phyloP scores from a whole-genome alignment of 2,797 vertebrate genomes.

The Darevskia mixta region DNA sequence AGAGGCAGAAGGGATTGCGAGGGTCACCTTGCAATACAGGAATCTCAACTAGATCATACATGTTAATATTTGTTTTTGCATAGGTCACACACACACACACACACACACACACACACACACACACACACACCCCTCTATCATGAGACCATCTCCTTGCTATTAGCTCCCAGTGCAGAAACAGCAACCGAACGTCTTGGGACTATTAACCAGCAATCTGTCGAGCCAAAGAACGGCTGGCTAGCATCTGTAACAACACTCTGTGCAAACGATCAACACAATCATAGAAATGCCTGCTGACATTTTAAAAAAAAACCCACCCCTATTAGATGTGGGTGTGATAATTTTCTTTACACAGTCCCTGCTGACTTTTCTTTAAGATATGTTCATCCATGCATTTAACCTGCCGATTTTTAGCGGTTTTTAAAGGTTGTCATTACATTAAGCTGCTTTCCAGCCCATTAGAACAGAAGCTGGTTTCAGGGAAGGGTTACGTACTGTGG shows the following conservation, averaged over 20 bases:
- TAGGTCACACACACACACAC: neutral
- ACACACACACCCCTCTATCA: neutral
- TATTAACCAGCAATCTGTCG: neutral
- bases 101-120: neutral
- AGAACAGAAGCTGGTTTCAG: neutral
- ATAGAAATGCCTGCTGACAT: neutral
- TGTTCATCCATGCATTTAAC: constrained; percentile 5
- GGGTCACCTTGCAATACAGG: no score
- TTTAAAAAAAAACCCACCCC: neutral
- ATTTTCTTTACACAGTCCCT: constrained; percentile 12
- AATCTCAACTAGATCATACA: no score
- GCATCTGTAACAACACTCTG: neutral
- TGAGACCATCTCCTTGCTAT: neutral
- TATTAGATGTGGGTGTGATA: constrained; percentile 3
- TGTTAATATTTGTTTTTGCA: neutral
- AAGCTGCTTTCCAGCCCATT: constrained; percentile 30
- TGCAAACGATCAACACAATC: neutral
- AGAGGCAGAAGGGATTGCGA: no score
- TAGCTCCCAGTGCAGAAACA: neutral
- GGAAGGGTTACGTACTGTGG: neutral
- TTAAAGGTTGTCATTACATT: constrained; percentile 14
- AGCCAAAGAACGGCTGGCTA: neutral
- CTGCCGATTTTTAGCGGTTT: neutral
- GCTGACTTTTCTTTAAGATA: constrained; percentile 31
- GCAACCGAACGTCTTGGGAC: neutral